phyloP scores from a whole-genome alignment of 2,888 invertebrate species.

The Adineta ricciae region DNA sequence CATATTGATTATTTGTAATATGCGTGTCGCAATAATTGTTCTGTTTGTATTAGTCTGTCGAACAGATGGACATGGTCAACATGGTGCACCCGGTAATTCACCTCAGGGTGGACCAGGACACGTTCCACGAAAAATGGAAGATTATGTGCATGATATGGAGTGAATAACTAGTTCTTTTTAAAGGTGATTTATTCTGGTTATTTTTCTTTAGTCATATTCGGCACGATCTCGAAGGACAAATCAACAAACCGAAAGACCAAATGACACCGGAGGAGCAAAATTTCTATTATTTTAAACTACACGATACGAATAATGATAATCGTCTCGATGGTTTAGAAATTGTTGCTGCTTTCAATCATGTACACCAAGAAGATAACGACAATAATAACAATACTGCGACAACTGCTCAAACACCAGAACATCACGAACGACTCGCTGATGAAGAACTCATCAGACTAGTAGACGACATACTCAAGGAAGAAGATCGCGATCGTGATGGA shows the following conservation, averaged over 20 bases:
- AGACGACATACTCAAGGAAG: constrained; percentile 33
- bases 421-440: constrained; percentile 13
- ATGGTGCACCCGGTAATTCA: background rate
- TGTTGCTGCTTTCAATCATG: constrained; percentile 31
- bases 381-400: background rate
- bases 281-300: constrained; percentile 34
- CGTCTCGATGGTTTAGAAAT: constrained; percentile 33
- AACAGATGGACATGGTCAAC: background rate
- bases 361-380: background rate
- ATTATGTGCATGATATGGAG: background rate
- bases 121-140: background rate
- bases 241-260: constrained; percentile 32
- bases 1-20: background rate
- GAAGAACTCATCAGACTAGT: constrained; percentile 29
- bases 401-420: background rate
- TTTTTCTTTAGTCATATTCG: background rate
- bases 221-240: constrained; percentile 27
- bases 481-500: constrained; percentile 31
- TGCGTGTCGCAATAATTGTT: background rate
- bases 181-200: background rate
- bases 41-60: background rate
- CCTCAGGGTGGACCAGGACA: background rate
- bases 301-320: constrained; percentile 32
- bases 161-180: background rate
- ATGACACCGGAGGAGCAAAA: constrained; percentile 34